Conservation (phyloP, 2,113 vertebrate species). For the Sebastes schlegelii region DNA sequence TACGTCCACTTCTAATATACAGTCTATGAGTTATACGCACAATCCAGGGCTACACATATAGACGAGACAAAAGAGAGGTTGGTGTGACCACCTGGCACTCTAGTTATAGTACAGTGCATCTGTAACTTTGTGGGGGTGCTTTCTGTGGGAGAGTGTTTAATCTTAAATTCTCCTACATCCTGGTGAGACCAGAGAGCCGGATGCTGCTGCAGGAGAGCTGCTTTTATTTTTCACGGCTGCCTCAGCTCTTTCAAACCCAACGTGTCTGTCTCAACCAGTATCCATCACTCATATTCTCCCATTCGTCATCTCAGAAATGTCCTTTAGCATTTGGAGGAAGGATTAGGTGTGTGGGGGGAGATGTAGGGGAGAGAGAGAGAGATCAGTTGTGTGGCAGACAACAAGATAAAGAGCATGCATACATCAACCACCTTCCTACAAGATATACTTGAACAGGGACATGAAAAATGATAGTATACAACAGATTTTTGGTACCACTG, state of each 20-base stretch:
- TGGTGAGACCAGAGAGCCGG: slow-evolving; percentile 16
- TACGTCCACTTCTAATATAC: too few species aligned
- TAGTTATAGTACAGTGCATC: background rate
- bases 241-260: slow-evolving; percentile 39
- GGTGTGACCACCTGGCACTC: slow-evolving; percentile 6
- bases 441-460: background rate
- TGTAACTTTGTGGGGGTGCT: slow-evolving; percentile 24
- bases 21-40: background rate
- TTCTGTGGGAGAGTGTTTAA: slow-evolving; percentile 30
- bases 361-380: background rate
- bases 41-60: slow-evolving; percentile 10
- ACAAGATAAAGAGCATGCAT: slow-evolving; percentile 3
- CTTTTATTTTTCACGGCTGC: slow-evolving; percentile 17
- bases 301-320: slow-evolving; percentile 54
- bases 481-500: background rate
- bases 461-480: background rate
- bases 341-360: slow-evolving; percentile 1
- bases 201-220: slow-evolving; percentile 42
- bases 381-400: background rate
- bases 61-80: slow-evolving; percentile 8
- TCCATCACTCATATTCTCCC: slow-evolving; percentile 57
- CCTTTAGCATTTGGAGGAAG: slow-evolving; percentile 46
- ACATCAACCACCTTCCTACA: background rate
- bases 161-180: slow-evolving; percentile 31
- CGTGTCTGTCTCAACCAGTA: slow-evolving; percentile 47